phyloP scores from a whole-genome alignment of 2,113 vertebrate species.

The Mixornis gularis region DNA sequence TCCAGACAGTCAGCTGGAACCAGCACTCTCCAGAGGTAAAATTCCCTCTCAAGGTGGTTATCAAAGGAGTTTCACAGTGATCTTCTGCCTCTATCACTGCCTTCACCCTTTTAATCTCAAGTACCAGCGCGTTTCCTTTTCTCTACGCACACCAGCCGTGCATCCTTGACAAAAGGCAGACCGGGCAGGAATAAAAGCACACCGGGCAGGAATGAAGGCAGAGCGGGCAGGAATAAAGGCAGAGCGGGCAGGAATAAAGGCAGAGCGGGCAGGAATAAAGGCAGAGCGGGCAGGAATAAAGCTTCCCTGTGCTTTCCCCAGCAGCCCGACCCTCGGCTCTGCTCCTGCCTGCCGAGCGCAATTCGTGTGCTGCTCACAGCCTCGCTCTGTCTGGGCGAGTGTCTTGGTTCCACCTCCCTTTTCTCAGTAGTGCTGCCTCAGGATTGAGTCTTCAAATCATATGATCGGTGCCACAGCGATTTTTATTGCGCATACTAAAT shows the following conservation, averaged over 20 bases:
- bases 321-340: not conserved
- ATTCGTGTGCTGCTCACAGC: constrained; percentile 41
- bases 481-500: constrained; percentile 42
- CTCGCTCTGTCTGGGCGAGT: constrained; percentile 10
- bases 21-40: not conserved
- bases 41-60: not conserved
- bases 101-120: not conserved
- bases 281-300: not conserved
- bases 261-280: too few relatives aligned
- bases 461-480: constrained; percentile 15
- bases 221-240: too few relatives aligned
- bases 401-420: constrained; percentile 52
- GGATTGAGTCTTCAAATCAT: constrained; percentile 55
- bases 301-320: not conserved
- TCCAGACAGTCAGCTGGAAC: not conserved
- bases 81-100: not conserved
- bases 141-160: not conserved
- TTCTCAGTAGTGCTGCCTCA: constrained; percentile 46
- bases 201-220: too few relatives aligned
- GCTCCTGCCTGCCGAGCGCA: constrained; percentile 14
- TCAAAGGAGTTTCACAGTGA: not conserved
- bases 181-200: too few relatives aligned
- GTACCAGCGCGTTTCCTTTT: not conserved
- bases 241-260: too few relatives aligned
- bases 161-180: not conserved